Evolutionary conservation across 2,113 vertebrate species (phyloP).

Genomic region (Lonchura striata): DNA sequence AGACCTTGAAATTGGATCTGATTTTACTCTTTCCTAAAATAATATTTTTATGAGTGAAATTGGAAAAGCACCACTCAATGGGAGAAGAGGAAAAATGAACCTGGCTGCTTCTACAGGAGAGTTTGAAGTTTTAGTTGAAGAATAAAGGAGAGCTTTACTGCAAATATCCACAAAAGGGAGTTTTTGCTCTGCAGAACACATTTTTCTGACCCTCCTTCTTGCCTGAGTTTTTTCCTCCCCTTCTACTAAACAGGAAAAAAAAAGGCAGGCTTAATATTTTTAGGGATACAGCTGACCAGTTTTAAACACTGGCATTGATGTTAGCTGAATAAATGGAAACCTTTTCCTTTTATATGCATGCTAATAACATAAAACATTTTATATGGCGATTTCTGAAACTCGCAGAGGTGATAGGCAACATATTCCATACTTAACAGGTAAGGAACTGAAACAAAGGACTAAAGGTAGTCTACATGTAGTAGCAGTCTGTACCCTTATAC

Average conservation of each 20-base stretch:
- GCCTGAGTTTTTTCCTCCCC: neutral
- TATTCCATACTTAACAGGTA: neutral
- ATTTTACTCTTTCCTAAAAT: constrained; percentile 17
- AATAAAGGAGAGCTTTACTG: neutral
- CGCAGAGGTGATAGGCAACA: neutral
- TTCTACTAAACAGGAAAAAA: neutral
- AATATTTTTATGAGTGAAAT: constrained; percentile 53
- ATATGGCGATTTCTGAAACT: neutral
- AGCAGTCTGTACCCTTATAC: neutral
- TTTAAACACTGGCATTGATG: neutral
- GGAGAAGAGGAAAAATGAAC: neutral
- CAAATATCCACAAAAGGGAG: neutral
- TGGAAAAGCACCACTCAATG: neutral
- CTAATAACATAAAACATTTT: neutral
- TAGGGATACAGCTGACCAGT: neutral
- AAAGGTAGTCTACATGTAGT: neutral
- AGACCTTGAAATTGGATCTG: constrained; percentile 38
- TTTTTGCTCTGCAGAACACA: neutral
- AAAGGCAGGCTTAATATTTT: neutral
- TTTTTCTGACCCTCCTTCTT: neutral
- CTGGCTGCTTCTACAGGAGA: neutral
- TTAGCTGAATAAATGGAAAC: neutral
- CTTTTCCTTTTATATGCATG: neutral
- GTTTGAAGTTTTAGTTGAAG: neutral
- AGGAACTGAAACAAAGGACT: neutral